Evolutionary conservation across 2,888 invertebrate species (phyloP).

Genomic region (Torymus texanus): DNA sequence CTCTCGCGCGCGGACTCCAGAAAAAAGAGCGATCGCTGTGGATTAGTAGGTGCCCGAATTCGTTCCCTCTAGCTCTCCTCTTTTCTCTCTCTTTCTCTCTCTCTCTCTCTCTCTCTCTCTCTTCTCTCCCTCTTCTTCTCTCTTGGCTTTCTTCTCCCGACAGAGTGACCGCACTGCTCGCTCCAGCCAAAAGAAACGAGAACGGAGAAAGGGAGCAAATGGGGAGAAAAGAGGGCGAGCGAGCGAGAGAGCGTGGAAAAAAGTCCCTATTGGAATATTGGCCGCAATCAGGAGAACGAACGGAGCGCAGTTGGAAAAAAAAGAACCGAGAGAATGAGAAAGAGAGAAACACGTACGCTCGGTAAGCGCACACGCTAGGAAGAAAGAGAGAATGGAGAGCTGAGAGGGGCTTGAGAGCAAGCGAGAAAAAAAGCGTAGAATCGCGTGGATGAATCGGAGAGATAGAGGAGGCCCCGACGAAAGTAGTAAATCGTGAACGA

Average conservation of each 20-base stretch:
- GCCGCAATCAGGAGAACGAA: constrained; percentile 43
- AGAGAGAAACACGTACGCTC: constrained; percentile 10
- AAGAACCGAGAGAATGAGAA: no score
- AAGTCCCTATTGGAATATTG: constrained; percentile 48
- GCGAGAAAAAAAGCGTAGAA: constrained; percentile 29
- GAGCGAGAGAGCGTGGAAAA: constrained; percentile 14
- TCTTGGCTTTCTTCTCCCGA: no score
- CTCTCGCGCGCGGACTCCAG: constrained; percentile 7
- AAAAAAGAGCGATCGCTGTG: constrained; percentile 28
- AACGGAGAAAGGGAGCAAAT: neutral
- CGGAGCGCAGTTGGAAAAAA: constrained; percentile 3
- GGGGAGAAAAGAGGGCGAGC: neutral
- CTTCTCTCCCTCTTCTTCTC: neutral
- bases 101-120: neutral
- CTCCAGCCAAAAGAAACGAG: neutral
- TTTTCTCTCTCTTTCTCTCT: neutral
- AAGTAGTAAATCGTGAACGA: constrained; percentile 46
- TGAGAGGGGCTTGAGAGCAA: neutral
- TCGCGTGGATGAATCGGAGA: constrained; percentile 32
- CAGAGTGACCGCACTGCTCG: no score
- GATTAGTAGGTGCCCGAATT: constrained; percentile 41
- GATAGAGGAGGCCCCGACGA: constrained; percentile 32
- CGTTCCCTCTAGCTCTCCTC: neutral
- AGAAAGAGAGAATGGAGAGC: constrained; percentile 1
- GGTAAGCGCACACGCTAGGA: no score